A percentile compares a stretch with the other conserved stretches of the same genome.
Evolutionary conservation across 2,113 vertebrate genomes (phyloP).

Genomic region (Malurus melanocephalus): DNA sequence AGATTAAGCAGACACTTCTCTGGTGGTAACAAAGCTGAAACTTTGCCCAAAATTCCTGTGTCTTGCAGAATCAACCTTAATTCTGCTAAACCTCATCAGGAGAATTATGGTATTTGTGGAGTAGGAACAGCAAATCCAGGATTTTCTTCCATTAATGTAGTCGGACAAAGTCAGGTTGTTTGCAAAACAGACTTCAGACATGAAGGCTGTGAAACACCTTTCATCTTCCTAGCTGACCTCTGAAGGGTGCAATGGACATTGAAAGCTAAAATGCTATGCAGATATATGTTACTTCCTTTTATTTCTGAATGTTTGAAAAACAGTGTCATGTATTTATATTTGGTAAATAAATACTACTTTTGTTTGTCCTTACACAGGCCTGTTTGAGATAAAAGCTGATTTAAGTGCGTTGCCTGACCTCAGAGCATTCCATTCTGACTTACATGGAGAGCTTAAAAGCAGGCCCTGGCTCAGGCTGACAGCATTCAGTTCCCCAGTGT

Average conservation of each 20-base stretch:
- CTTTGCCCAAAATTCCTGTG: conserved; percentile 13
- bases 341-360: not conserved
- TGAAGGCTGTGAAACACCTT: not conserved
- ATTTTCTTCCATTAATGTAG: not conserved
- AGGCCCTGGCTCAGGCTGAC: not conserved
- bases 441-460: not conserved
- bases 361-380: not conserved
- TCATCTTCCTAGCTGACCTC: not conserved
- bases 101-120: not conserved
- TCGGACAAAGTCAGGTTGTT: not conserved
- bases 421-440: not conserved
- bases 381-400: not conserved
- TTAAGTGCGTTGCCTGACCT: not conserved
- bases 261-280: not conserved
- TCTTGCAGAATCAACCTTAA: not conserved
- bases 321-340: not conserved
- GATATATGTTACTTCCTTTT: not conserved
- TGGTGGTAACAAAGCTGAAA: conserved; percentile 9
- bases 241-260: not conserved
- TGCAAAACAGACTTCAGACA: not conserved
- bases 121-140: not conserved
- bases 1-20: conserved; percentile 28
- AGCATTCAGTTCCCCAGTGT: not conserved
- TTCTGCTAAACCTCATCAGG: not conserved
- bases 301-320: not conserved